Evolutionary conservation across 1,140 invertebrate species (phyloP), one percentile per base, ranked within the genome.

Genomic region (Tenebrio molitor): DNA sequence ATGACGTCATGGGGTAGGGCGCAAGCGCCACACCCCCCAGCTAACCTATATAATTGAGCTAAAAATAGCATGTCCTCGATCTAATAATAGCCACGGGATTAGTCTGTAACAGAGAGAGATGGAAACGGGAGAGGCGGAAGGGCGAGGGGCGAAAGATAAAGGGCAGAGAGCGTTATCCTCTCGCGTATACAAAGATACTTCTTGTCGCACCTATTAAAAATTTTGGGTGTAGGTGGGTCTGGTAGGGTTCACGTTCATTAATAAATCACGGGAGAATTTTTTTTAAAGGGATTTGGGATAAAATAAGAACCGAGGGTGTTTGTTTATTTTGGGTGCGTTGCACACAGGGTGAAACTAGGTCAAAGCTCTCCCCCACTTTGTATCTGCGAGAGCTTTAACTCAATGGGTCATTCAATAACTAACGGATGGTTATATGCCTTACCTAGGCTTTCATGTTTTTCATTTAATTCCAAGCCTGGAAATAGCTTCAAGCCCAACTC

Each of bases 21-120:
- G 79, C 80, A 78, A 23, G 74, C 71, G 71, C 58, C 44, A 25
- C 64, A 71, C 73, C 72, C 76, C 73, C 64, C 67, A 75, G 74
- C 53, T 82, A 77, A 83, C 80, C 80, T 79, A 82, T 74, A 80
- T 81, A 74, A 39, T 46, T 23, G 69, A 46, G 76, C 80, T 80
- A 83, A 83, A 83, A 81, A 83, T 83, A 82, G 77, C 79, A 46
- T 71, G 81, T 79, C 80, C 81, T 78, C 81, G 77, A 79, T 80
- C 81, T 83, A 83, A 82, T 82, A 82, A 82, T 83, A 83, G 81
- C 76, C 58, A 71, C 71, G 78, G 77, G 76, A 76, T 73, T 76
- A 76, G 77, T 77, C 76, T 74, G 70, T 62, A 75, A 64, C 74
- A 53, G 74, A 76, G 71, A 62, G 50, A 72, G 73, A 68, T 23